These are phyloP conservation scores for Vultur gryphus DNA, from an alignment of 2,797 vertebrate species.

Conservation along the genomic window DNA sequence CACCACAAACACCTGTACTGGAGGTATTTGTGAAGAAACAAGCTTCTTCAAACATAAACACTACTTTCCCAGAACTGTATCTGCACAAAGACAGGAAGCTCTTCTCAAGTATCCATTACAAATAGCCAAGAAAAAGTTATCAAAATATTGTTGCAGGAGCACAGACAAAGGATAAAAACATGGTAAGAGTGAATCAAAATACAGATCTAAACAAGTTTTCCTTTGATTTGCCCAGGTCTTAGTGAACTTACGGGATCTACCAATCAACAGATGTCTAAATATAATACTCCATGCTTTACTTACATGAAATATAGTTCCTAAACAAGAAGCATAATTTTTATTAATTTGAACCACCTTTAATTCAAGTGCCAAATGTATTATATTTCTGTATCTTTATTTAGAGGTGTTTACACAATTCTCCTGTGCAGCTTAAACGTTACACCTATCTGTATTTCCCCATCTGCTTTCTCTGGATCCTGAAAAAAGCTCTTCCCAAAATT, in stretches of 20 bases:
- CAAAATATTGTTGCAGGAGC: neutral
- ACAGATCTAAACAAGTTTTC: neutral
- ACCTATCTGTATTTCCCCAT: neutral
- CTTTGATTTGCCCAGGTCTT: neutral
- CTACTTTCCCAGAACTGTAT: neutral
- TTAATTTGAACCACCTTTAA: neutral
- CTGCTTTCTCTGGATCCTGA: neutral
- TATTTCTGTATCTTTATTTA: neutral
- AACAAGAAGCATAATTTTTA: neutral
- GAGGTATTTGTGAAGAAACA: neutral
- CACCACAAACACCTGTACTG: neutral
- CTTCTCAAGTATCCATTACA: neutral
- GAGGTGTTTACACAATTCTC: neutral
- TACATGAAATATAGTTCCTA: neutral
- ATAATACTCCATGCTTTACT: neutral
- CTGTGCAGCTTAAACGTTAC: neutral
- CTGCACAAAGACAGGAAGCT: neutral
- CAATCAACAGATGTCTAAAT: neutral
- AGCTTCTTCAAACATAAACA: neutral
- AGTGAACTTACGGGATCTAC: neutral
- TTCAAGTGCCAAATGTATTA: neutral
- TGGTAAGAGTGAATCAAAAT: neutral
- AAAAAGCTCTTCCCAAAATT: neutral
- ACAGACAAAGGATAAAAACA: neutral
- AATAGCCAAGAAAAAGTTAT: neutral